phyloP scores from a whole-genome alignment of 53 echinoderm and acorn worm genomes.

The Stichopus horrens region DNA sequence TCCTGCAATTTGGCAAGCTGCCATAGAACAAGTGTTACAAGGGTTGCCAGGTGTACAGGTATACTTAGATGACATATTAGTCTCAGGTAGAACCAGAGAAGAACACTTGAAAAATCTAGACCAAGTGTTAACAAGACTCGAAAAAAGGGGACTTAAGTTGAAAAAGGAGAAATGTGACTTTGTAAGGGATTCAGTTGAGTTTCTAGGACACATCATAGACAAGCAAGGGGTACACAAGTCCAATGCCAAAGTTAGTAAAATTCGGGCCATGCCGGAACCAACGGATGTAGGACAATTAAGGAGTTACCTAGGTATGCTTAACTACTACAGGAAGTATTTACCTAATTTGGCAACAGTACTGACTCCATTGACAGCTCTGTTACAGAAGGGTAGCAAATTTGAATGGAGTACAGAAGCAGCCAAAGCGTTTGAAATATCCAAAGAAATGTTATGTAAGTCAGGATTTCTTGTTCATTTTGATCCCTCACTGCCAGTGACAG shows the following conservation, averaged over 20 bases:
- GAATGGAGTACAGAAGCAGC: conserved; percentile 47
- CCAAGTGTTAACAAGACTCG: conserved; percentile 33
- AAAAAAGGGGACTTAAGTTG: conserved; percentile 46
- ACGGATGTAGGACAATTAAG: conserved; percentile 30
- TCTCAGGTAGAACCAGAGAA: conserved; percentile 37
- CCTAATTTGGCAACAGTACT: conserved; percentile 53
- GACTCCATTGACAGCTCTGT: conserved; percentile 45
- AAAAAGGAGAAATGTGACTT: conserved; percentile 57
- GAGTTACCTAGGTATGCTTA: conserved; percentile 45
- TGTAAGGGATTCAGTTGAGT: conserved; percentile 47
- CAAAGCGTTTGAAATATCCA: conserved; percentile 44
- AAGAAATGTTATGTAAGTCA: conserved; percentile 48
- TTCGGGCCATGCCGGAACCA: conserved; percentile 10
- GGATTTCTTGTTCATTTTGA: conserved; percentile 61
- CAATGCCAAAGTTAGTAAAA: conserved; percentile 5
- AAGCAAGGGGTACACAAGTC: conserved; percentile 40
- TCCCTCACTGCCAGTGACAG: conserved; percentile 38
- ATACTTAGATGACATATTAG: conserved; percentile 59
- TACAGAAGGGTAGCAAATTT: conserved; percentile 49
- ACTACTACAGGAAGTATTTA: conserved; percentile 54
- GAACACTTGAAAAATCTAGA: conserved; percentile 51
- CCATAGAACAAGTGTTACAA: conserved; percentile 54
- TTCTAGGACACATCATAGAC: conserved; percentile 57
- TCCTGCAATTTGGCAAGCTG: conserved; percentile 59
- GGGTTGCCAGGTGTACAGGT: conserved; percentile 54